Conservation (phyloP, 2,113 vertebrate species). For the Coracopsis vasa region DNA sequence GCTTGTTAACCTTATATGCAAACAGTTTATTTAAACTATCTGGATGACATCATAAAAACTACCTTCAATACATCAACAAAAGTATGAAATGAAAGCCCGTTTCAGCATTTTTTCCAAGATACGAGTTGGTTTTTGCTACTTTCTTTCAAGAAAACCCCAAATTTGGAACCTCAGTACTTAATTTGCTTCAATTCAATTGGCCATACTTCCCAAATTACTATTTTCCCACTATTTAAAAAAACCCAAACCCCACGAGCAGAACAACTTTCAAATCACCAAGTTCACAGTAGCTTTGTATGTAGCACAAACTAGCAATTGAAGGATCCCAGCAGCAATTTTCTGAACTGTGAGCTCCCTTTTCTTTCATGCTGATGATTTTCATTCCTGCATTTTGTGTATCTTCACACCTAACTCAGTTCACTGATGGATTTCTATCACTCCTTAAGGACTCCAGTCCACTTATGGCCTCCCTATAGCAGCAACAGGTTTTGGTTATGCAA, state of each 20-base stretch:
- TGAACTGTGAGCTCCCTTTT: neutral
- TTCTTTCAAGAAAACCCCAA: neutral
- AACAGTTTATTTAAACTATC: slow-evolving; percentile 77
- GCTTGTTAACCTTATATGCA: slow-evolving; percentile 75
- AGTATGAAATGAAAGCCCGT: slow-evolving; percentile 24
- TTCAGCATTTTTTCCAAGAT: slow-evolving; percentile 47
- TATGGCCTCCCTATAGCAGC: neutral
- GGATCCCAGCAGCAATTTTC: neutral
- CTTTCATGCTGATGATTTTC: neutral
- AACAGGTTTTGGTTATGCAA: neutral
- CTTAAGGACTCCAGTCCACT: neutral
- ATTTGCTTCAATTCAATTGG: neutral
- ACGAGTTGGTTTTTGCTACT: neutral
- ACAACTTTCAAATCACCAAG: neutral
- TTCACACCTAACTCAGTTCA: neutral
- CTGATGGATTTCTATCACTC: neutral
- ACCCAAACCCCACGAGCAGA: neutral
- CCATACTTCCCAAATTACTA: neutral
- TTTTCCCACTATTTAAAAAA: neutral
- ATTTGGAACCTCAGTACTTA: neutral
- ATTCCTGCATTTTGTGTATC: neutral
- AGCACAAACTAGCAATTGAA: neutral
- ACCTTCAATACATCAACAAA: slow-evolving; percentile 64
- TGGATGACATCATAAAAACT: slow-evolving; percentile 74
- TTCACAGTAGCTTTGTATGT: neutral